Base-by-base conservation (phyloP, 2,888 invertebrate genomes). In the Chironomus tentans region DNA sequence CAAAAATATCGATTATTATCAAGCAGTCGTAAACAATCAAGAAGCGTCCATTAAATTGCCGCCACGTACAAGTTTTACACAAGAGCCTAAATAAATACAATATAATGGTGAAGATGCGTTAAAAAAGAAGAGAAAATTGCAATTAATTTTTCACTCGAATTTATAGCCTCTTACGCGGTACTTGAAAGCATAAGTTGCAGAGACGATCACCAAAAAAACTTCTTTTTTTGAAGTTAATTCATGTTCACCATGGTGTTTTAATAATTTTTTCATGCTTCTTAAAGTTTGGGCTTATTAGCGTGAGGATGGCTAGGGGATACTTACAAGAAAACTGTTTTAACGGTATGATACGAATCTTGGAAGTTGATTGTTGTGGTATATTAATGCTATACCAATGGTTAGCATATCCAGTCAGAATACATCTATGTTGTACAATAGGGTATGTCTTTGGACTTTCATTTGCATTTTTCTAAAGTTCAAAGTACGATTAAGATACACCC, bases 81-180 rank as follows among this genome's bases (percentile, higher is more conserved):
- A 38, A 38, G 38, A 38, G 38, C 10, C 24, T 38, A 38, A 38
- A 38, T 38, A 38, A 38, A 38, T 38, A 38, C 38, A 38, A 38
- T 38, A 38, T 38, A 38, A 15, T 56, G 18, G n/a, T 56, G 18
- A 56, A 56, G 18, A 15, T 22, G 65, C 22, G 18, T 13, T 13
- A 65, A 21, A 18, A 13, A 24, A 21, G 21, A 21, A 65, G 24
- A 24, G 24, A 65, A 24, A 21, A 24, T 65, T 24, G 24, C 65
- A 24, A 65, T 65, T 65, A 65, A 65, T 65, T 65, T 65, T 65
- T 65, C 65, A 65, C 65, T 65, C 21, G 22, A 65, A 21, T 65
- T 65, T 65, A 65, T 65, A 24, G 24, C 7, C 24, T 22, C 18
- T 65, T 13, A 22, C 65, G 65, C 24, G 65, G 24, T 65, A 22